A percentile compares a stretch with the other conserved stretches of the same genome.
phyloP scores from a whole-genome alignment of 2,113 vertebrate species.

The Ailurus styani region DNA sequence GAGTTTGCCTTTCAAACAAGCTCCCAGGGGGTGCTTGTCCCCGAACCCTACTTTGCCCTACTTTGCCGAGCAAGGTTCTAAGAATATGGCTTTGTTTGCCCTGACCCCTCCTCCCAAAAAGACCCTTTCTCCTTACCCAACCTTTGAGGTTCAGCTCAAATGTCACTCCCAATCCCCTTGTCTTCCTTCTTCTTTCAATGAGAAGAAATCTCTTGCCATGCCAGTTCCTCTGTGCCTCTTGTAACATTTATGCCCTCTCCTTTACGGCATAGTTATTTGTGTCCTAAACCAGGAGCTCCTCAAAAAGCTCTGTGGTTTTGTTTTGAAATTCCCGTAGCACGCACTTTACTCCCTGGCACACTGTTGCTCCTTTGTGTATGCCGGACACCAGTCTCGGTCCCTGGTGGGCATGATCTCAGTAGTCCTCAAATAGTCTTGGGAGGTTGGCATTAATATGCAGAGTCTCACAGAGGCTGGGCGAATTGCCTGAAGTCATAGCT shows the following conservation, averaged over 20 bases:
- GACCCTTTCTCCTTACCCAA: not conserved
- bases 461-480: not conserved
- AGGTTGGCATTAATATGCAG: not conserved
- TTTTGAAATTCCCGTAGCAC: not conserved
- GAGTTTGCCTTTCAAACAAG: not conserved
- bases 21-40: not conserved
- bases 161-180: not conserved
- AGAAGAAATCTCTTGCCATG: not conserved
- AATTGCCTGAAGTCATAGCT: not conserved
- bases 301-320: not conserved
- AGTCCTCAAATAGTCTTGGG: not conserved
- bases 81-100: not conserved
- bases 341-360: not conserved
- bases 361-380: fast-evolving
- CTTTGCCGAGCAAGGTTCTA: not conserved
- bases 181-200: not conserved
- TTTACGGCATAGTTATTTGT: not conserved
- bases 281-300: not conserved
- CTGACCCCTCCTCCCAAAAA: not conserved
- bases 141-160: not conserved
- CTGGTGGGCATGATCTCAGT: not conserved
- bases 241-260: not conserved
- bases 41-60: not conserved
- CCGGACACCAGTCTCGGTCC: not conserved
- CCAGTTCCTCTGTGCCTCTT: not conserved